A percentile compares a stretch with the other conserved stretches of the same genome.
Evolutionary conservation across 2,113 vertebrate species (phyloP).

Genomic region (Mus pahari): DNA sequence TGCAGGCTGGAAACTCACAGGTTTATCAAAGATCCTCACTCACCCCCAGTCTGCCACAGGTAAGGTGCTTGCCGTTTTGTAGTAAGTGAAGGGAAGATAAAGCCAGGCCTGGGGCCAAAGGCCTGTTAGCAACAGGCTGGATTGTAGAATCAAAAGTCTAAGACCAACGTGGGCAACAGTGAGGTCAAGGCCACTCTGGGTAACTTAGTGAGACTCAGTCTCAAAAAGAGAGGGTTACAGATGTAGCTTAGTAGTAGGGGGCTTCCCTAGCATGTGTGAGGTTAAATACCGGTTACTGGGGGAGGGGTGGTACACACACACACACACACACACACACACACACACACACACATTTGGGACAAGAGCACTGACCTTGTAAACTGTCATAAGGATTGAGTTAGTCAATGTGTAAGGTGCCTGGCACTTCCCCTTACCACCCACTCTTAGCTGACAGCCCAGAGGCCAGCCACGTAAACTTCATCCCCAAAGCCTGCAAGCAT

Average conservation of each 20-base stretch:
- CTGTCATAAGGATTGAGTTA: background rate
- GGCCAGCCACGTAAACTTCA: background rate
- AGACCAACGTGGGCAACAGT: background rate
- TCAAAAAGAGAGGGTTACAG: background rate
- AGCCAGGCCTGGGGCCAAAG: background rate
- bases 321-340: too few relatives aligned
- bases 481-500: background rate
- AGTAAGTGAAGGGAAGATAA: background rate
- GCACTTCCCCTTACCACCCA: background rate
- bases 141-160: background rate
- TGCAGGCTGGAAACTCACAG: background rate
- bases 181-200: background rate
- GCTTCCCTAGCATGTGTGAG: background rate
- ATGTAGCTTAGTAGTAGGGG: background rate
- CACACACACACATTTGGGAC: background rate
- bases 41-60: too few relatives aligned
- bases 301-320: too few relatives aligned
- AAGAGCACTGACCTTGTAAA: background rate
- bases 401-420: background rate
- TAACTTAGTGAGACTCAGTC: background rate
- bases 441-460: background rate
- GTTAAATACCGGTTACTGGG: background rate
- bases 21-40: background rate
- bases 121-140: background rate
- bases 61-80: background rate